Conservation (phyloP, 2,888 invertebrate genomes). For the Tethea ocularis region DNA sequence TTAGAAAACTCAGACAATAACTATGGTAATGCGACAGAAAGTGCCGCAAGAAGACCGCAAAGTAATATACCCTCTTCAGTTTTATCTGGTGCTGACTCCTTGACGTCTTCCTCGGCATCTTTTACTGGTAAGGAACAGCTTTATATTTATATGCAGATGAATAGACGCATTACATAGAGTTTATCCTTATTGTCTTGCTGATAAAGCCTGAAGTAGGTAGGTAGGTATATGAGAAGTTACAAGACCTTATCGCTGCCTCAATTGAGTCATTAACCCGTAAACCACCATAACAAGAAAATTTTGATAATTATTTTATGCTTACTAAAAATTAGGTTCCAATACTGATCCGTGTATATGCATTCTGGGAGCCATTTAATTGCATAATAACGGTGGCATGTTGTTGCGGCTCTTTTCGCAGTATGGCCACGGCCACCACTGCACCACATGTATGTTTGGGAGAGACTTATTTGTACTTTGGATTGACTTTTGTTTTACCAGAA, state of each 20-base stretch:
- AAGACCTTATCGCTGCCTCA: no score
- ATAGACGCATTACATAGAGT: neutral
- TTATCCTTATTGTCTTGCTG: neutral
- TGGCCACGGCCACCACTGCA: no score
- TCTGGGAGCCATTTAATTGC: no score
- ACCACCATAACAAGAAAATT: neutral
- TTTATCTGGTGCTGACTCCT: conserved; percentile 73
- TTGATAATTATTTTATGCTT: neutral
- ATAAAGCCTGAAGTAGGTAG: neutral
- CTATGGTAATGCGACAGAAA: conserved; percentile 46
- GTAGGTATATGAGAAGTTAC: no score
- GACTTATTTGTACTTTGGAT: no score
- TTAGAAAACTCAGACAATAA: conserved; percentile 45
- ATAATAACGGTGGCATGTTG: no score
- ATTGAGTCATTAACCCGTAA: neutral
- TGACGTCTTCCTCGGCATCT: conserved; percentile 73
- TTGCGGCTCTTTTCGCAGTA: no score
- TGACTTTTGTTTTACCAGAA: no score
- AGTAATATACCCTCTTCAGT: conserved; percentile 67
- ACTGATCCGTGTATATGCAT: no score
- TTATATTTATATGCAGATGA: neutral
- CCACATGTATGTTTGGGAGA: no score
- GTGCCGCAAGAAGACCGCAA: conserved; percentile 48
- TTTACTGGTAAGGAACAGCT: conserved; percentile 60
- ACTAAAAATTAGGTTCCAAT: neutral